Conservation (phyloP, 2,888 invertebrate genomes). For the Embidobia sp. region DNA sequence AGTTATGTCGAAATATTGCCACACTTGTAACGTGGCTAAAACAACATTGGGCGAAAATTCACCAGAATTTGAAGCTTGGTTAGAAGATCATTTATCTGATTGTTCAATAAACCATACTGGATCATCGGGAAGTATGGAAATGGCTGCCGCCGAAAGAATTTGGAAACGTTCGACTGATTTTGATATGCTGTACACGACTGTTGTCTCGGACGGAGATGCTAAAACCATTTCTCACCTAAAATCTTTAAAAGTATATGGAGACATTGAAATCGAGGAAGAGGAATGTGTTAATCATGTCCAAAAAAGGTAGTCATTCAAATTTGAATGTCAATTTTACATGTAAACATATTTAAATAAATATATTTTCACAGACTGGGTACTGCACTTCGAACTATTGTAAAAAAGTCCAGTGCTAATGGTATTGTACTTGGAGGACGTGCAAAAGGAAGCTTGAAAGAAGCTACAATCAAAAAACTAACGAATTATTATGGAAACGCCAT, state of each 20-base stretch:
- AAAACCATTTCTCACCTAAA: conserved; percentile 16
- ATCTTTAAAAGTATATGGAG: conserved; percentile 13
- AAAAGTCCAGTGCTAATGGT: no score
- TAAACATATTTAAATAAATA: no score
- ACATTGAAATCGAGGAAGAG: conserved; percentile 10
- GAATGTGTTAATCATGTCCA: conserved; percentile 21
- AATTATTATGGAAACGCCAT: conserved; percentile 6
- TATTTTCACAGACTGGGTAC: no score
- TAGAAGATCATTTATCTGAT: conserved; percentile 15
- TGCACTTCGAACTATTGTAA: no score
- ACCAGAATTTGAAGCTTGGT: conserved; percentile 2
- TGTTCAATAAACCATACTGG: conserved; percentile 13
- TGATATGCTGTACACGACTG: conserved; percentile 4
- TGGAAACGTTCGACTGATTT: conserved; percentile 3
- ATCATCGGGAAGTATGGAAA: conserved; percentile 17
- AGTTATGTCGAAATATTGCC: conserved; percentile 8
- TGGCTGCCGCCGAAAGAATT: conserved; percentile 13
- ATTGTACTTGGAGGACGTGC: neutral
- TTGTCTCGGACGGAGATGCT: conserved; percentile 20
- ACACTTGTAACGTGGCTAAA: conserved; percentile 2
- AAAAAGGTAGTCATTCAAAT: conserved; percentile 5
- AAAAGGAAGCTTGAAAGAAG: conserved; percentile 4
- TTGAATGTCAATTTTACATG: neutral
- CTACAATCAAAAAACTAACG: conserved; percentile 8
- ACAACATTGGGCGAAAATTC: neutral